Conservation (phyloP, 1,140 invertebrate species). For the Rhopalosiphum padi region DNA sequence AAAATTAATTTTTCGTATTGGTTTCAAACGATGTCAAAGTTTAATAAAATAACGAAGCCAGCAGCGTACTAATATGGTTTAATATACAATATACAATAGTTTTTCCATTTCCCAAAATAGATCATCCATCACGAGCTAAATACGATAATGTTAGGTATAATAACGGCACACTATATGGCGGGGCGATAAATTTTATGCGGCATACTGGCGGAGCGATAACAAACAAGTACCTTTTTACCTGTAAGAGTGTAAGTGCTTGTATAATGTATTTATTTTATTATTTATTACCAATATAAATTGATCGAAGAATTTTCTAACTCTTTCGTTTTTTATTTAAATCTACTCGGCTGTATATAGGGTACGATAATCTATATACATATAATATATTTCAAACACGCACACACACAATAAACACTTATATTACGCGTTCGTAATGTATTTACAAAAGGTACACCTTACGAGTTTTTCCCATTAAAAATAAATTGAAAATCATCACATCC, state of each 20-base stretch:
- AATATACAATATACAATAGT: too few species aligned
- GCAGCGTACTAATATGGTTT: too few species aligned
- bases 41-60: too few species aligned
- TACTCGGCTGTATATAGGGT: neutral
- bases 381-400: neutral
- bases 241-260: neutral
- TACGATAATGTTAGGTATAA: too few species aligned
- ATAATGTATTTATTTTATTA: neutral
- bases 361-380: neutral
- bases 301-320: neutral
- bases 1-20: too few species aligned
- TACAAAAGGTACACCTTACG: neutral
- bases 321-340: neutral
- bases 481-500: constrained; percentile 11
- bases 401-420: neutral
- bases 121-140: too few species aligned
- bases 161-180: too few species aligned
- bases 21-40: too few species aligned
- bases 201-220: too few species aligned
- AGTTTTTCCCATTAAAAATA: constrained; percentile 24
- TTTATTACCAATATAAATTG: neutral
- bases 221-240: too few species aligned
- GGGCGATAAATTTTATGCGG: too few species aligned
- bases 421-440: neutral
- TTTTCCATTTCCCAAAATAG: too few species aligned